These are phyloP conservation scores for Thalassophryne amazonica DNA, from an alignment of 2,797 vertebrate species.

Conservation along the genomic window DNA sequence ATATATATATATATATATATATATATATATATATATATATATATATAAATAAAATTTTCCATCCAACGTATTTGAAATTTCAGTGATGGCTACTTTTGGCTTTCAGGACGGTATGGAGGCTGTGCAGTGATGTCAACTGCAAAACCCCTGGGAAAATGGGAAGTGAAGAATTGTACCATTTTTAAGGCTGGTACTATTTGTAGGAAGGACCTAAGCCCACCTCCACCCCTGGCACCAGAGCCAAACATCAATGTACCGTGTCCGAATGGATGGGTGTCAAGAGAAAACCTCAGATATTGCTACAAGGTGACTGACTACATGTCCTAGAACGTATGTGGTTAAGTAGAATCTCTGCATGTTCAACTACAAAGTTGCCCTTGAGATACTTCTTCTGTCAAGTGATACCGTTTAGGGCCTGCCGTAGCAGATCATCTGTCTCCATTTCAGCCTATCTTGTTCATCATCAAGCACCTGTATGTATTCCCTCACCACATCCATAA, in stretches of 20 bases:
- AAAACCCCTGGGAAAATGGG: slow-evolving; percentile 86
- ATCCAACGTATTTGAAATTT: neutral
- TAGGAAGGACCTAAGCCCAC: slow-evolving; percentile 75
- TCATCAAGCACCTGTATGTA: too few species aligned
- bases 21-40: too few species aligned
- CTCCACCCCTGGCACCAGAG: slow-evolving; percentile 65
- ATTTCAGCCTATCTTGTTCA: too few species aligned
- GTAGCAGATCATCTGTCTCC: too few species aligned
- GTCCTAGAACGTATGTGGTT: neutral
- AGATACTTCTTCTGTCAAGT: too few species aligned
- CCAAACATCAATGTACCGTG: slow-evolving; percentile 77
- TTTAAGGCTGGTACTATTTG: slow-evolving; percentile 90
- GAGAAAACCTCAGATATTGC: slow-evolving; percentile 75
- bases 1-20: too few species aligned
- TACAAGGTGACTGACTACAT: slow-evolving; percentile 83
- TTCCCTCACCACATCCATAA: too few species aligned
- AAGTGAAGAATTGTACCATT: slow-evolving; percentile 82
- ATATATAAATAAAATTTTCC: too few species aligned
- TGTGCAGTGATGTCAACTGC: slow-evolving; percentile 85
- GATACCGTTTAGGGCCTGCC: too few species aligned
- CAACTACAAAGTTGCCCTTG: neutral
- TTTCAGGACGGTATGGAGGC: slow-evolving; percentile 77
- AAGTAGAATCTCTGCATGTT: neutral
- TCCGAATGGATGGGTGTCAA: slow-evolving; percentile 83
- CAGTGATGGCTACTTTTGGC: neutral